Conservation (phyloP, 2,888 invertebrate species). For the Oxystoma pomonae region DNA sequence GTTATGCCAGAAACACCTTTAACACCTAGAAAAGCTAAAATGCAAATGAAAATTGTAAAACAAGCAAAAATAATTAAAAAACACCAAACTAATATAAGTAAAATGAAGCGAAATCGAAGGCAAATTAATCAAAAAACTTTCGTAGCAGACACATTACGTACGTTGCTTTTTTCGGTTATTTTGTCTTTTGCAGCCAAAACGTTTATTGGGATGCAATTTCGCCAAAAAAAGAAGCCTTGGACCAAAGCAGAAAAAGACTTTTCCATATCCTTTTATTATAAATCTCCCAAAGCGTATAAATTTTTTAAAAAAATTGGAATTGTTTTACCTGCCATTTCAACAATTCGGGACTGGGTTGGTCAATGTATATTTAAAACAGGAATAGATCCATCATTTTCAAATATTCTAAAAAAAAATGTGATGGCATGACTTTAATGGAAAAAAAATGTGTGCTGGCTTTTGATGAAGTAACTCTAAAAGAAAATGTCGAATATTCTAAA, state of each 20-base stretch:
- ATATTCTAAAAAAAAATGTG: neutral
- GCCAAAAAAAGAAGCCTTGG: neutral
- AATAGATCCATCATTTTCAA: slow-evolving; percentile 2
- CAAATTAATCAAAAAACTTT: neutral
- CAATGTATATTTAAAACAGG: slow-evolving; percentile 1
- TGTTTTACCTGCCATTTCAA: neutral
- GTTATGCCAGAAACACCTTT: neutral
- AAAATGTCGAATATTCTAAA: neutral
- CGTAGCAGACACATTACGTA: neutral
- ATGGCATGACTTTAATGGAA: too few species aligned
- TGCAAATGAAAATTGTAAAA: neutral
- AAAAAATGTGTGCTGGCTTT: neutral
- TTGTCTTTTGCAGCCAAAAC: neutral
- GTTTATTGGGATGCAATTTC: neutral
- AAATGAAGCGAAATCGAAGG: neutral
- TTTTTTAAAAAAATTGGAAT: neutral
- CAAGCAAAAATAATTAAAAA: neutral
- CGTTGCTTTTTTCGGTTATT: neutral
- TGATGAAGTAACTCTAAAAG: slow-evolving; percentile 3
- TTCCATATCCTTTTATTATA: slow-evolving; percentile 4
- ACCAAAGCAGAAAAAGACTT: neutral
- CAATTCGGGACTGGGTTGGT: neutral
- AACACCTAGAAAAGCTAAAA: neutral
- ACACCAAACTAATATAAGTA: neutral
- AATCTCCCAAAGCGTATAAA: neutral